Conservation (phyloP, 1,140 invertebrate genomes). For the Trissolcus basalis region DNA sequence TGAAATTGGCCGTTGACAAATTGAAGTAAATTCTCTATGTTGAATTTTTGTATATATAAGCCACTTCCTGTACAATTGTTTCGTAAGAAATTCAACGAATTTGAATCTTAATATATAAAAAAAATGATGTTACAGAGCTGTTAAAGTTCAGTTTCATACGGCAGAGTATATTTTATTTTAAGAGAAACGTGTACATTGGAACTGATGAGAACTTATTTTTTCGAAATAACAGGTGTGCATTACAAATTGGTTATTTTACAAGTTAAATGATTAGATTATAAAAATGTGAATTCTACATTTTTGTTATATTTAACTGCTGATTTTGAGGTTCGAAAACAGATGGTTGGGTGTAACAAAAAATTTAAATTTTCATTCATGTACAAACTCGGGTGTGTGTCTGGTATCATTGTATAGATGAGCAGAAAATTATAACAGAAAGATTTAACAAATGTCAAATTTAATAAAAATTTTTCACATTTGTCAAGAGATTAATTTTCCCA, state of each 20-base stretch:
- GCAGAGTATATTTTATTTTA: constrained; percentile 3
- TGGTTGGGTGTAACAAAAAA: too few relatives aligned
- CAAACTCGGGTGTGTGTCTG: neutral
- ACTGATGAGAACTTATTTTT: constrained; percentile 24
- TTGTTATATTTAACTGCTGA: neutral
- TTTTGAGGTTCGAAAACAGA: neutral
- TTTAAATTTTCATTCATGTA: neutral
- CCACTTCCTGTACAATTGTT: too few relatives aligned
- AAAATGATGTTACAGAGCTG: neutral
- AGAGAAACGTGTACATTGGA: constrained; percentile 32
- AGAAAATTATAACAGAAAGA: too few relatives aligned
- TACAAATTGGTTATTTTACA: neutral
- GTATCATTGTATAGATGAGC: neutral
- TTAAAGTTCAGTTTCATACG: neutral
- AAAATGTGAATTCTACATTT: neutral
- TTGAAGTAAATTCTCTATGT: too few relatives aligned
- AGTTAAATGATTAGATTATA: too few relatives aligned
- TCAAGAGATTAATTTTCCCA: too few relatives aligned
- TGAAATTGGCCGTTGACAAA: too few relatives aligned
- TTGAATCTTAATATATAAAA: too few relatives aligned
- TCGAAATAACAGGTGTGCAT: neutral
- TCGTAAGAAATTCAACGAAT: too few relatives aligned
- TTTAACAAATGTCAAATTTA: too few relatives aligned
- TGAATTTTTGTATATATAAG: too few relatives aligned
- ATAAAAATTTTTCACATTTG: too few relatives aligned